Base-by-base conservation (phyloP, 2,888 invertebrate genomes). In the Chrysolina oricalcia region DNA sequence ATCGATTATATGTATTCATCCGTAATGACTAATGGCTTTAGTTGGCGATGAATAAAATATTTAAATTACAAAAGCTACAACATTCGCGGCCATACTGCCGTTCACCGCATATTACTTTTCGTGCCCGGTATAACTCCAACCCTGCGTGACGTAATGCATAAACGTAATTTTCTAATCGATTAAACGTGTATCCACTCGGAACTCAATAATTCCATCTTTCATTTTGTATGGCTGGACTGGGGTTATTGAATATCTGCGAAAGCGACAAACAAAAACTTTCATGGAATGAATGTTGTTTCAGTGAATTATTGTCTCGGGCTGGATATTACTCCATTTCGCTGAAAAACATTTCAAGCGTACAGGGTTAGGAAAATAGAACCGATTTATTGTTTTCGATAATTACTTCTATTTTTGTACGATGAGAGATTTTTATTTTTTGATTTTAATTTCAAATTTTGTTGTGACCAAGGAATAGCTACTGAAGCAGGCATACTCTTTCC, bases 101-200 rank as follows among this genome's bases (percentile, higher is more conserved):
- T 43, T 17, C 64, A 59, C 43, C 48, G 62, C 70, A 70, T 67
- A 73, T 72, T 41, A 71, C 64, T 63, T 74, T 65, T 64, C 69
- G 77, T 53, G 43, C 70, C 67, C 64, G 59, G 56, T 75, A 64
- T 65, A 73, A 70, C 68, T 65, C 75, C 64, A 71, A 35, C 71
- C 19, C 62, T 67, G 73, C 77, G 77, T 75, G 77, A 71, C 73
- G 59, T 73, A 78, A 78, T 75, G 71, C 75, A 71, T 73, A 73
- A 75, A 75, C 73, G 77, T 75, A 78, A 78, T 78, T 78, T 78
- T 78, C 77, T 75, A 70, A 78, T 78, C 77, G 75, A 78, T 63
- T 78, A 75, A 46, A 64, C 46, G 72, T 69, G 73, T 71, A 73
- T 48, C 73, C 75, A 72, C 71, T 73, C 71, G 77, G 65, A 75